Base-by-base conservation (phyloP, 2,797 vertebrate genomes). In the Paratrypauchen microcephalus region DNA sequence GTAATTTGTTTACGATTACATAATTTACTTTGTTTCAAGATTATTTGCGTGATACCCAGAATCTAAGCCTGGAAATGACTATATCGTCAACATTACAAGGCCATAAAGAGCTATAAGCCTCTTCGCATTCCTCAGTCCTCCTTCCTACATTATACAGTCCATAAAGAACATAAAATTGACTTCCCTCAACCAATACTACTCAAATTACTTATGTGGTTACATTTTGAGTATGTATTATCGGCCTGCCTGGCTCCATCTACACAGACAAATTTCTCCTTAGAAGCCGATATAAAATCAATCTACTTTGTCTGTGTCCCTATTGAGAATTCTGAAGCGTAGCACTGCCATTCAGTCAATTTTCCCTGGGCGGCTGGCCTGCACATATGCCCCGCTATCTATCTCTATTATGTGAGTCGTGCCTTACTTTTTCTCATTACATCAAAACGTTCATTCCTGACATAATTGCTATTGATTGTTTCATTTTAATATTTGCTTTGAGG, bases 391-490 rank as follows among this genome's bases (percentile, higher is more conserved):
- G 66, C 68, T 4, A 76, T 82, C 65, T 2, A 0, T 84, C 81
- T 85, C 73, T 65, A 82, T 83, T 85, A 81, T 76, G 73, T 32
- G 65, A 61, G 32, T 56, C 76, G 61, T 26, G 66, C 74, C 75
- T 68, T 78, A 82, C 79, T 75, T 59, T 74, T 59, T 77, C 81
- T 78, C 65, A 54, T 80, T 72, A 82, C 74, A 78, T 67, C 74
- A 24, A 19, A 12, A 62, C 64, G 52, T 71, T 68, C 78, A 61
- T 78, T 81, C 78, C 13, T 75, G 73, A 78, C 71, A 71, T 70
- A 81, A 83, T 81, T 81, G 75, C 70, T 67, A 84, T 85, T 26
- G 76, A 88, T 86, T 61, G 36, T 73, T 73, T 79, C 70, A 70
- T 78, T 83, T 78, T 70, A 71, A 78, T 28, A 54, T n/a, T 48